Evolutionary conservation across 1,140 invertebrate species (phyloP), one percentile per base, ranked within the genome.

Genomic region (Lysiphlebus fabarum): DNA sequence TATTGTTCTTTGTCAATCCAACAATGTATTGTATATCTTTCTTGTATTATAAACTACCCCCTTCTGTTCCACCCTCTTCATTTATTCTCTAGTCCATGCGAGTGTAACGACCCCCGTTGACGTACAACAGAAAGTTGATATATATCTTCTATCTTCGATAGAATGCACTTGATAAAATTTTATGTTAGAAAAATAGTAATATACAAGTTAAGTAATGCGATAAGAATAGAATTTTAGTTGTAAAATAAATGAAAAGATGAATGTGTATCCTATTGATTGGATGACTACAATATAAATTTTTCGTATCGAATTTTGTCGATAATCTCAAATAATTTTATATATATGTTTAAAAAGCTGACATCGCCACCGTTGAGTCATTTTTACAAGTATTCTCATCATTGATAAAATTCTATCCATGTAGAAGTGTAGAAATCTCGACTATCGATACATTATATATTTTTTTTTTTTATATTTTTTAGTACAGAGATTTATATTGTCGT

Each of bases 201-300:
- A 55, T 9, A 48, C 14, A 56, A 43, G 41, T 10, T 44, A n/a
- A 14, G 8, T n/a, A 17, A 34, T 40, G n/a, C n/a, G 17, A 45
- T 10, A 49, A 55, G 58, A 47, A 60, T n/a, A 26, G 58, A 48
- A 26, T 26, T 26, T 17, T 36, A 38, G 44, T 5, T 44, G 56
- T 41, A 4, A n/a, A n/a, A n/a, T n/a, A n/a, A n/a, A n/a, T n/a
- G n/a, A n/a, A n/a, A n/a, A 40, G 38, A 47, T 53, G 11, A 53
- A 49, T 65, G 55, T 67, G 65, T 68, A 63, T 62, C 61, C 65
- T 72, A 73, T 72, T 64, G 70, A 73, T 73, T 71, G 62, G 69
- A 53, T 17, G 42, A 8, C 50, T 69, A 69, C 66, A 67, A 63
- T 59, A 66, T 64, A 64, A 26, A 2, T 1, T 26, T 70, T 66